A percentile compares a stretch with the other conserved stretches of the same genome.
These are phyloP conservation scores for Chinchilla lanigera DNA, from an alignment of 2,113 vertebrate genomes.

Conservation along the genomic window DNA sequence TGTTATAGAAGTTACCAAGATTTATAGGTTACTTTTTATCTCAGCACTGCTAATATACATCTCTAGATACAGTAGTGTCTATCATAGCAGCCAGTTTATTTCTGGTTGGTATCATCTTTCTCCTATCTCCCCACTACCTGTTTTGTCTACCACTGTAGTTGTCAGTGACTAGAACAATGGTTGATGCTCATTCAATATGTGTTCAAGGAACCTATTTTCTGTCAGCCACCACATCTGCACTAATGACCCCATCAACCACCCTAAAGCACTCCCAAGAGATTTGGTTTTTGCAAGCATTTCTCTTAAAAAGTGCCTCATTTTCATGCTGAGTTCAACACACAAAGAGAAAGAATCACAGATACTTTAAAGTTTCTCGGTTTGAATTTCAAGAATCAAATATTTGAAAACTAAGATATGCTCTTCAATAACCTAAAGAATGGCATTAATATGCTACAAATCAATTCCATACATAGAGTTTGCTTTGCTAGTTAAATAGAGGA, in stretches of 20 bases:
- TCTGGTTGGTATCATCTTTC: neutral
- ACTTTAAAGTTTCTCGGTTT: neutral
- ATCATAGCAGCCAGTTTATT: neutral
- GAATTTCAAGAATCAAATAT: constrained; percentile 64
- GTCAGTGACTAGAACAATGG: fast-evolving
- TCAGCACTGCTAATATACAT: neutral
- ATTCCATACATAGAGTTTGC: neutral
- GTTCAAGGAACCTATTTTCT: neutral
- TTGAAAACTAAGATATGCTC: constrained; percentile 23
- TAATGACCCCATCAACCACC: neutral
- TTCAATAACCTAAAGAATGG: neutral
- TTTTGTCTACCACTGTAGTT: neutral
- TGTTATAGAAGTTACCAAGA: neutral
- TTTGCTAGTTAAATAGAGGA: constrained; percentile 22
- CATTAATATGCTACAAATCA: constrained; percentile 33
- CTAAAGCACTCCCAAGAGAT: neutral
- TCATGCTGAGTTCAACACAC: neutral
- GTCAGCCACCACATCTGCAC: too few relatives aligned
- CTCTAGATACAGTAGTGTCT: neutral
- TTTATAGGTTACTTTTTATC: neutral
- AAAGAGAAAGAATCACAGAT: neutral
- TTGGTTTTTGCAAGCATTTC: neutral
- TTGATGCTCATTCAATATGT: neutral
- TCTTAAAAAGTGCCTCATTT: neutral
- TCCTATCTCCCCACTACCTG: neutral